Percentiles rank a stretch among this genome's conserved stretches.
Conservation (phyloP, 2,113 vertebrate species). For the Eurystomus gularis region DNA sequence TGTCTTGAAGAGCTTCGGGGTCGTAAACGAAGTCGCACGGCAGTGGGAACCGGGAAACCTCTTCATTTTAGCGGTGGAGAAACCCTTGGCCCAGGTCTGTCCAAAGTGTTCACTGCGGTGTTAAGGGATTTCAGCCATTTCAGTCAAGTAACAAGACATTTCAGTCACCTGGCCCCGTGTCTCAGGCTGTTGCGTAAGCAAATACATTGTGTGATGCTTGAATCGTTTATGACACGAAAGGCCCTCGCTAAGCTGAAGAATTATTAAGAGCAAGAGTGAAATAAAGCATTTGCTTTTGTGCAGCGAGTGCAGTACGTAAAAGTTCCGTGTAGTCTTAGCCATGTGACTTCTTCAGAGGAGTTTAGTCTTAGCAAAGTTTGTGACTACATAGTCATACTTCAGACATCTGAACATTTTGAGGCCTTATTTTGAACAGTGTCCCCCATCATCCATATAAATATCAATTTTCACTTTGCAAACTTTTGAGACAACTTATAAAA, state of each 20-base stretch:
- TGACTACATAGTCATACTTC: neutral
- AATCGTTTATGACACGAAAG: accelerated
- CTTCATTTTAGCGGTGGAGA: accelerated
- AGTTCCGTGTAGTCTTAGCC: accelerated
- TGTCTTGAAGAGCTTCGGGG: accelerated
- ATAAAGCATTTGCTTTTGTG: neutral
- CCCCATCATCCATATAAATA: neutral
- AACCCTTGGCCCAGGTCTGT: accelerated
- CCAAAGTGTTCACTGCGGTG: accelerated
- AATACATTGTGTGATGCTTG: no score
- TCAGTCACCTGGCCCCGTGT: no score
- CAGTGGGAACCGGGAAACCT: no score
- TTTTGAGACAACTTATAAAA: neutral
- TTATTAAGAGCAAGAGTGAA: neutral
- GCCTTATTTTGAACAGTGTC: neutral
- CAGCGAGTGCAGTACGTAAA: no score
- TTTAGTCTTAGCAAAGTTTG: neutral
- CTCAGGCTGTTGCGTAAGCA: accelerated
- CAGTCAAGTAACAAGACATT: accelerated
- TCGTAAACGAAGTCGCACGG: accelerated
- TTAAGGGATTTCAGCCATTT: no score
- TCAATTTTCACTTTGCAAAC: neutral
- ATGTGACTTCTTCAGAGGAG: neutral
- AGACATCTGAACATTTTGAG: neutral
- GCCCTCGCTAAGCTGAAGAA: neutral